Evolutionary conservation across 1,140 invertebrate genomes (phyloP).

Genomic region (Helicoverpa zea): DNA sequence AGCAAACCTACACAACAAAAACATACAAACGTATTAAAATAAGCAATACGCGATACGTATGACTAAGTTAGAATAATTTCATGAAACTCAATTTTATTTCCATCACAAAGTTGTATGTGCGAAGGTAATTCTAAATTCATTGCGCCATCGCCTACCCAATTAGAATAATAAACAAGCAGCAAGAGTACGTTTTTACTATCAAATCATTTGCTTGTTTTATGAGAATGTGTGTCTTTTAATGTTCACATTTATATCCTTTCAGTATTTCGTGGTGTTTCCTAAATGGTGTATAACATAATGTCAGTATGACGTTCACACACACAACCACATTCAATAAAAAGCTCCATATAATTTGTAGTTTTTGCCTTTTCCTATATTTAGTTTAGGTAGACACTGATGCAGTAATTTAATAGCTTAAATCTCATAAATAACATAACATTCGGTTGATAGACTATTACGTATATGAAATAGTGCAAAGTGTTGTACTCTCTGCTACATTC

Average conservation of each 20-base stretch:
- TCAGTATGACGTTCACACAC: too few species aligned
- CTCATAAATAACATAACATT: too few species aligned
- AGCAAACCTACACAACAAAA: not conserved
- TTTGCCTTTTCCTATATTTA: too few species aligned
- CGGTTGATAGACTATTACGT: too few species aligned
- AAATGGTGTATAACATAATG: too few species aligned
- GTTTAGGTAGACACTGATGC: too few species aligned
- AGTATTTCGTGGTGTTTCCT: too few species aligned
- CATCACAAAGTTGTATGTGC: constrained; percentile 14
- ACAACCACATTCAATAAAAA: too few species aligned
- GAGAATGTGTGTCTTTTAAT: not conserved
- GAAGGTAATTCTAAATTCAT: constrained; percentile 11
- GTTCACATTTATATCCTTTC: not conserved
- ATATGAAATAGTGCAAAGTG: too few species aligned
- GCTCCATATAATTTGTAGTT: too few species aligned
- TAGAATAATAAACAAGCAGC: not conserved
- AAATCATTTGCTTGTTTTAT: constrained; percentile 1
- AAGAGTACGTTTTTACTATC: not conserved
- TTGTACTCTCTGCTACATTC: too few species aligned
- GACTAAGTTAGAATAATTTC: constrained; percentile 22
- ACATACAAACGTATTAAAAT: not conserved
- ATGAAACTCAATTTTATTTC: constrained; percentile 8
- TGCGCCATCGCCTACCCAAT: not conserved
- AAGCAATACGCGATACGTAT: constrained; percentile 1
- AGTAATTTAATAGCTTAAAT: too few species aligned